Evolutionary conservation across 2,113 vertebrate genomes (phyloP).

Genomic region (Cisticola juncidis): DNA sequence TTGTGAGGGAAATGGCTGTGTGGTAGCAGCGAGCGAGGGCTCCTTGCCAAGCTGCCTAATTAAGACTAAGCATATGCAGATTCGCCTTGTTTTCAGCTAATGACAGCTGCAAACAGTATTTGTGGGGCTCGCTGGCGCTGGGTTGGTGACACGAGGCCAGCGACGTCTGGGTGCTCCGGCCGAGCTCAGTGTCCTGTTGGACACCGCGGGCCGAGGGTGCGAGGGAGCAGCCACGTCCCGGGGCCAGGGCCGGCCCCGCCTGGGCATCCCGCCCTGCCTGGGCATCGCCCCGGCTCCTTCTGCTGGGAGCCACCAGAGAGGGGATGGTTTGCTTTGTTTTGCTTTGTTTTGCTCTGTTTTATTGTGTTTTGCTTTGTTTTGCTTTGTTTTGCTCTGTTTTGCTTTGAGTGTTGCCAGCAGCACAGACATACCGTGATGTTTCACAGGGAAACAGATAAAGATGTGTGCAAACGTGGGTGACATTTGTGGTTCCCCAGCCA

Average conservation of each 20-base stretch:
- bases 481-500: background rate
- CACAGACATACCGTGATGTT: background rate
- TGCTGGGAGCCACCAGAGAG: background rate
- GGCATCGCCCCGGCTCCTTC: background rate
- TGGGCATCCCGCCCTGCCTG: background rate
- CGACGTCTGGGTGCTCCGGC: background rate
- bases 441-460: background rate
- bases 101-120: constrained; percentile 73
- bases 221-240: background rate
- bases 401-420: background rate
- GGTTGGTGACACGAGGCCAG: background rate
- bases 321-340: background rate
- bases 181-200: background rate
- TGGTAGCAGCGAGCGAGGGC: constrained; percentile 60
- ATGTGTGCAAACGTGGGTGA: background rate
- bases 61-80: constrained; percentile 69
- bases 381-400: background rate
- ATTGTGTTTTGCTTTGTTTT: background rate
- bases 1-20: constrained; percentile 59
- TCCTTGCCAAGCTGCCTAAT: constrained; percentile 53
- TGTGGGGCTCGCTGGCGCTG: constrained; percentile 45
- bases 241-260: background rate
- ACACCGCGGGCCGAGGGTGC: background rate
- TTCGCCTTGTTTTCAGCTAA: constrained; percentile 68
- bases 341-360: background rate